These are phyloP conservation scores for Arion vulgaris DNA, from an alignment of 1,140 invertebrate species.

Conservation along the genomic window DNA sequence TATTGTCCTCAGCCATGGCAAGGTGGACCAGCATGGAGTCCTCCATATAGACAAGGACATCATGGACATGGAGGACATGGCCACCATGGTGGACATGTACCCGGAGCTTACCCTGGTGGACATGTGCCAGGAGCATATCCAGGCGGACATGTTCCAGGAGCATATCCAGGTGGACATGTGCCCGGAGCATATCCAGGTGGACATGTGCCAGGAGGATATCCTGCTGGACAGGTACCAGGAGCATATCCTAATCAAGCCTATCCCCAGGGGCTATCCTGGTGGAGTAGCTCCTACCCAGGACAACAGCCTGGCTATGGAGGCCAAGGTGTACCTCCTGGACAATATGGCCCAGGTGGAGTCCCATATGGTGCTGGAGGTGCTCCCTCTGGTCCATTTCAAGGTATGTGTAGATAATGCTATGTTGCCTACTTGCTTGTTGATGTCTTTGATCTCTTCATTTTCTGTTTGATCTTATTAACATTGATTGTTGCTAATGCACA, in stretches of 20 bases:
- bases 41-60: neutral
- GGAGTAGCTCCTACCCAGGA: neutral
- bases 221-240: neutral
- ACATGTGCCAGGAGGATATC: neutral
- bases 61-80: slow-evolving; percentile 21
- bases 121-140: slow-evolving; percentile 14
- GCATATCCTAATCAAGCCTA: slow-evolving; percentile 21
- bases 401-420: too few relatives aligned
- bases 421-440: too few relatives aligned
- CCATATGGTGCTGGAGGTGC: slow-evolving; percentile 21
- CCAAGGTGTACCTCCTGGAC: neutral
- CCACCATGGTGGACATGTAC: slow-evolving; percentile 6
- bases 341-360: slow-evolving; percentile 15
- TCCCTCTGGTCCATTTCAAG: slow-evolving; percentile 34
- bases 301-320: slow-evolving; percentile 5
- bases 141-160: neutral
- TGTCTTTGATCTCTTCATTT: too few relatives aligned
- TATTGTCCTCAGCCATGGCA: slow-evolving; percentile 24
- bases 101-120: slow-evolving; percentile 15
- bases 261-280: neutral
- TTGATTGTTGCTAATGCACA: too few relatives aligned
- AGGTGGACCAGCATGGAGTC: slow-evolving; percentile 33
- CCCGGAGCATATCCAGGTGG: slow-evolving; percentile 4
- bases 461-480: too few relatives aligned
- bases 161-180: neutral